Evolutionary conservation across 1,140 invertebrate genomes (phyloP).

Genomic region (Ceratina australensis): DNA sequence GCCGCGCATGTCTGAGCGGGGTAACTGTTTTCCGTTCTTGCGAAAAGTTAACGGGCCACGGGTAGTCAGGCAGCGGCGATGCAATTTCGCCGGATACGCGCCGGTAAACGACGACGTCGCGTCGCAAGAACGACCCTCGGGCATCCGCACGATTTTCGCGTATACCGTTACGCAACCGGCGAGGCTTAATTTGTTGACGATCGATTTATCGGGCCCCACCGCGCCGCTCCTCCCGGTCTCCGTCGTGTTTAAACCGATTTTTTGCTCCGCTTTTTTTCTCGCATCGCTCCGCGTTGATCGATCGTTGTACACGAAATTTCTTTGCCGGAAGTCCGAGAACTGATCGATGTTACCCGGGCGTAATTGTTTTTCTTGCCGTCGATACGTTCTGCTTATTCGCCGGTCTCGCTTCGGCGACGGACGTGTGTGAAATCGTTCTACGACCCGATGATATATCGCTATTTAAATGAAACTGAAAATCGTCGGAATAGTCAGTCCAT

Average conservation of each 20-base stretch:
- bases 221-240: not conserved
- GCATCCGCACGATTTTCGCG: conserved; percentile 56
- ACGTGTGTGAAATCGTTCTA: no score
- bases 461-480: no score
- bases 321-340: not conserved
- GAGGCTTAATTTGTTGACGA: conserved; percentile 47
- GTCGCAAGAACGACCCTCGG: conserved; percentile 49
- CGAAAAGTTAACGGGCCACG: conserved; percentile 72
- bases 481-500: no score
- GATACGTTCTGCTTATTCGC: no score
- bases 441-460: no score
- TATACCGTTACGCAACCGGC: conserved; percentile 56
- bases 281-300: not conserved
- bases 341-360: not conserved
- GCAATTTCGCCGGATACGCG: conserved; percentile 55
- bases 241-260: not conserved
- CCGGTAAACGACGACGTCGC: conserved; percentile 17
- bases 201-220: conserved; percentile 46
- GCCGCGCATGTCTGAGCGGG: conserved; percentile 65
- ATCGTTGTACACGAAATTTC: not conserved
- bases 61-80: not conserved
- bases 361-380: no score
- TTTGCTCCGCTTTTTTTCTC: not conserved
- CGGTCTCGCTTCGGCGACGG: no score
- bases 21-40: conserved; percentile 75